A percentile compares a stretch with the other conserved stretches of the same genome.
phyloP scores from a whole-genome alignment of 2,113 vertebrate genomes.

The Vidua chalybeata region DNA sequence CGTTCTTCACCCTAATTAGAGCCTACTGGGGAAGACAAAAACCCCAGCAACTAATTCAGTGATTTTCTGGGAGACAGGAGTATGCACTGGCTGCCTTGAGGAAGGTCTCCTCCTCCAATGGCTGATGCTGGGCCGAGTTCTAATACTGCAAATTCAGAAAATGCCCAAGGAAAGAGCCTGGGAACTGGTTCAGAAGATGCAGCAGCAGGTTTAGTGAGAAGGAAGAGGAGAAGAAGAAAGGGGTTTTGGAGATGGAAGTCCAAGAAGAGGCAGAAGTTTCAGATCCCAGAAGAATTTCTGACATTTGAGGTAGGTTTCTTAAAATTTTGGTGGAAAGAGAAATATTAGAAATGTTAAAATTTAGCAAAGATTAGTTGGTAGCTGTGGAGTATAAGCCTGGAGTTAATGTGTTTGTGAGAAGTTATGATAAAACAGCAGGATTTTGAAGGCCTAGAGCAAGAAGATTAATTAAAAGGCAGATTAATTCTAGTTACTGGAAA shows the following conservation, averaged over 20 bases:
- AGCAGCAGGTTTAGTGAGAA: fast-evolving
- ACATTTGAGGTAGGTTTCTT: background rate
- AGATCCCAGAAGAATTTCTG: fast-evolving
- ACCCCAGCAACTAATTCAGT: fast-evolving
- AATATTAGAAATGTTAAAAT: background rate
- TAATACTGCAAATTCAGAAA: fast-evolving
- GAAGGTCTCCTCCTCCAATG: background rate
- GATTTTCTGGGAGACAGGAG: fast-evolving
- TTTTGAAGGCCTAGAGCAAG: background rate
- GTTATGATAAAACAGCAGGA: background rate
- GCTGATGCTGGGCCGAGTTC: fast-evolving
- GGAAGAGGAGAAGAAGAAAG: background rate
- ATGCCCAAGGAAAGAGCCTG: fast-evolving
- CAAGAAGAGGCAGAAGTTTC: background rate
- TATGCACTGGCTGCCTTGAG: fast-evolving
- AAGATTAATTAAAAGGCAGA: background rate
- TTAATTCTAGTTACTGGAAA: background rate
- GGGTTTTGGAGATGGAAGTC: fast-evolving
- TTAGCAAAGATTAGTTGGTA: background rate
- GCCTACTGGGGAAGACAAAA: background rate
- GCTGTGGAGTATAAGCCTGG: background rate
- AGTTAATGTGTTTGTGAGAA: background rate
- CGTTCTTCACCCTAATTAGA: background rate
- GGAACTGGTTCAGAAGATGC: fast-evolving
- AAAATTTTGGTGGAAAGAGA: background rate